Conservation (phyloP, 2,113 vertebrate species). For the Rousettus leschenaultii region DNA sequence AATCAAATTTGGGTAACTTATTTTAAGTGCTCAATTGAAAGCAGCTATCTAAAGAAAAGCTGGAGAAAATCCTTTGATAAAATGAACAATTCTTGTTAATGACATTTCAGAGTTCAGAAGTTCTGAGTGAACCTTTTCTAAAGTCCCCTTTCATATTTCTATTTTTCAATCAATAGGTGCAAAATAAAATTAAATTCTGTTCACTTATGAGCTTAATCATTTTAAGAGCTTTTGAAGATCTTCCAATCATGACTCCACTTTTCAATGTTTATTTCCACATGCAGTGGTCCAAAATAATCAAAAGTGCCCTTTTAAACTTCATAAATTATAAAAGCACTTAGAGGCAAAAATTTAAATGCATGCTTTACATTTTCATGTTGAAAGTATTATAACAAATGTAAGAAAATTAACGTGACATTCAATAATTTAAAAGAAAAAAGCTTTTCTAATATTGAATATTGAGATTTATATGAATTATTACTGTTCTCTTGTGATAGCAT, state of each 20-base stretch:
- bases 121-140: slow-evolving; percentile 18
- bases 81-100: neutral
- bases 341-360: neutral
- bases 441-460: neutral
- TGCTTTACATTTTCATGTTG: neutral
- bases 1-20: slow-evolving; percentile 35
- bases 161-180: neutral
- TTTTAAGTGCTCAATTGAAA: slow-evolving; percentile 13
- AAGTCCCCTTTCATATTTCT: neutral
- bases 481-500: neutral
- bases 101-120: slow-evolving; percentile 21
- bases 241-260: neutral
- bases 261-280: neutral
- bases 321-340: neutral
- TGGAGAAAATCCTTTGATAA: neutral
- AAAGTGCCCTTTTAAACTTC: slow-evolving; percentile 5
- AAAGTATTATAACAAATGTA: neutral
- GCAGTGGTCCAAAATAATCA: neutral
- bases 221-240: neutral
- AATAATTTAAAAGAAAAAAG: neutral
- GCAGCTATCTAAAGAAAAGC: neutral
- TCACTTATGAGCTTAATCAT: neutral
- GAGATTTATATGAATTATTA: neutral
- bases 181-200: slow-evolving; percentile 35
- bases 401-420: neutral